phyloP scores from a whole-genome alignment of 2,113 vertebrate genomes.

The Limnothrissa miodon region DNA sequence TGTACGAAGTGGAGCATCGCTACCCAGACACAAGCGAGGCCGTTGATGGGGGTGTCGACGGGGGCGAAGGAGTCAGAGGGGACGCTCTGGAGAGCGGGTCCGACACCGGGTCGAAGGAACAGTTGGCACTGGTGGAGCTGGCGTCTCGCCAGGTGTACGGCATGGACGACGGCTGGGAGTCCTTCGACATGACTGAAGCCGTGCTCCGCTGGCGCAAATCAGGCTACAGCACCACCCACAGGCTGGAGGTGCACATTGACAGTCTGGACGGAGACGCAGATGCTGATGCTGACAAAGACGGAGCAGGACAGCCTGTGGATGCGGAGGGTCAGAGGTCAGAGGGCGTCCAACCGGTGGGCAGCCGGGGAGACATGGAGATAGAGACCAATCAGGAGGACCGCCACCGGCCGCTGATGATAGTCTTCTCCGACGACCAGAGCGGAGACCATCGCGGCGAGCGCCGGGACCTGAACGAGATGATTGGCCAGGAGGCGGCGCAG shows the following conservation, averaged over 20 bases:
- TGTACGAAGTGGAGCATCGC: conserved; percentile 75
- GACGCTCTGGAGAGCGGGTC: not conserved
- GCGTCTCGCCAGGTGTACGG: conserved; percentile 85
- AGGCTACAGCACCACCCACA: conserved; percentile 74
- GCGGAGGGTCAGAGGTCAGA: conserved; percentile 16
- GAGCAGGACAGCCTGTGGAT: conserved; percentile 48
- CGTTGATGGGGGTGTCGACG: conserved; percentile 41
- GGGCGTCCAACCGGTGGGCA: not conserved
- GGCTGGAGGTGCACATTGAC: conserved; percentile 88
- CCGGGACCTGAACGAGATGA: conserved; percentile 90
- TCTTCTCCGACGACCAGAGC: conserved; percentile 94
- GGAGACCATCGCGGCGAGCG: conserved; percentile 81
- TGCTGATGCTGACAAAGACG: conserved; percentile 31
- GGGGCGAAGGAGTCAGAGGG: conserved; percentile 18
- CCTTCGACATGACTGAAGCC: conserved; percentile 87
- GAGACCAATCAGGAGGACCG: conserved; percentile 84
- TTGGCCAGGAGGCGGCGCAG: conserved; percentile 82
- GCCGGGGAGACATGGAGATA: conserved; percentile 80
- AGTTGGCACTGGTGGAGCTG: conserved; percentile 68
- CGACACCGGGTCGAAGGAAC: conserved; percentile 28
- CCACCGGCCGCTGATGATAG: conserved; percentile 86
- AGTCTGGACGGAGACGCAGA: conserved; percentile 60
- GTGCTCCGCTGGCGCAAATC: conserved; percentile 81
- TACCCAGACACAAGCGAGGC: conserved; percentile 45
- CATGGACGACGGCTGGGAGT: conserved; percentile 87